Evolutionary conservation across 2,888 invertebrate species (phyloP), one percentile per base, ranked within the genome.

Genomic region (Lepidochrysops patricia): DNA sequence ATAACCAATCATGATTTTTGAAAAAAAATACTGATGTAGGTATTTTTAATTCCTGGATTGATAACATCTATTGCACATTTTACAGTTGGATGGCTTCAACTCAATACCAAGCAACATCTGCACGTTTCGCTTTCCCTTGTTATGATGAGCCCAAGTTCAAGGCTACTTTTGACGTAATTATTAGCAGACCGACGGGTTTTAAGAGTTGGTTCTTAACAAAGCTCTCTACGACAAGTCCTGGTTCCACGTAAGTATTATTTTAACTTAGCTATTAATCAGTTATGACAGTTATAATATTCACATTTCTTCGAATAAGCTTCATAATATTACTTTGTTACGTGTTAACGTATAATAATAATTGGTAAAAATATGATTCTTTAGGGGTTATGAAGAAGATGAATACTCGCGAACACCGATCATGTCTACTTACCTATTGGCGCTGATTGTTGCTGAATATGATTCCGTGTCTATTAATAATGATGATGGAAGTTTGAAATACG

Each of bases 81-180:
- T 58, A 25, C 34, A 96, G 95, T 75, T 93, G 93, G 92, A 90
- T 96, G 79, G 94, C 91, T 1, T 92, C 94, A 6, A 96, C 96
- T 0, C 95, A 96, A 71, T 95, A 96, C 73, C 94, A 96, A 64
- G 92, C 95, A 0, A 93, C 93, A 0, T 92, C 94, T 70, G 96
- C 96, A 0, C 91, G 96, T 50, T 90, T 93, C 70, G 96, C 95
- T 0, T 97, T 97, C 74, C 97, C 97, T 5, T 96, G 96, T 76
- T 95, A 96, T 72, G 97, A 97, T 71, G 96, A 97, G 67, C 97
- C 97, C 1, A 90, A 91, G n/a, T 94, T 94, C 73, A 96, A 96
- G 75, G 94, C 96, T 0, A 91, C 83, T 4, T 97, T 96, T 66
- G 90, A 90, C 5, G 90, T 97, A 25, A 92, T 90, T 58, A 91